These are phyloP conservation scores for Ylistrum balloti DNA, from an alignment of 1,140 invertebrate species.

Conservation along the genomic window DNA sequence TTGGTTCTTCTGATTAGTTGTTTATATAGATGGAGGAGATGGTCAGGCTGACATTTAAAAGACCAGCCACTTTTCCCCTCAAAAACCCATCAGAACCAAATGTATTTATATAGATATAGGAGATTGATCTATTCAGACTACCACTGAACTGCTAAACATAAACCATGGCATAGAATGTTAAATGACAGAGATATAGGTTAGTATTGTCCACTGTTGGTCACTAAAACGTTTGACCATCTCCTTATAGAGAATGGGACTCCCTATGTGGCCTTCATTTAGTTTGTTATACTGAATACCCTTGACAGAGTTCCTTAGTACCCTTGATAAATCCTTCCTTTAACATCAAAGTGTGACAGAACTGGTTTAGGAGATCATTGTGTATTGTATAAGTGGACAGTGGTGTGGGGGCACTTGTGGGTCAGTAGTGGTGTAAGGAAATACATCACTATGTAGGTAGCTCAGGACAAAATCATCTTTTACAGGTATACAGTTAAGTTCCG, in stretches of 20 bases:
- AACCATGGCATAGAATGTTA: no score
- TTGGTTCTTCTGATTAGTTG: no score
- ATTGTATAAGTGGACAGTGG: conserved; percentile 13
- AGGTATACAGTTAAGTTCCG: background rate
- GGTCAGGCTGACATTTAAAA: background rate
- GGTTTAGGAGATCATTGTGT: conserved; percentile 7
- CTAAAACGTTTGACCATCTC: background rate
- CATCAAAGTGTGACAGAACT: background rate
- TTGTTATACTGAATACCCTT: conserved; percentile 17
- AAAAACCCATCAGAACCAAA: background rate
- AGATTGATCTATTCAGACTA: background rate
- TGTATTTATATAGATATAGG: background rate
- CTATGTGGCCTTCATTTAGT: background rate
- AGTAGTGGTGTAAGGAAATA: background rate
- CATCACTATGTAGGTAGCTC: background rate
- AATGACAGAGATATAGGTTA: no score
- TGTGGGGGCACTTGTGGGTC: background rate
- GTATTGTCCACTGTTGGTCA: background rate
- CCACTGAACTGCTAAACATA: background rate
- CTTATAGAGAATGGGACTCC: background rate
- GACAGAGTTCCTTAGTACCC: background rate
- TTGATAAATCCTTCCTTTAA: background rate
- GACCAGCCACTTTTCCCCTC: background rate
- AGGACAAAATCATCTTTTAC: conserved; percentile 34
- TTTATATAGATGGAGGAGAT: no score